Conservation (phyloP, 2,797 vertebrate genomes). For the Periparus ater region DNA sequence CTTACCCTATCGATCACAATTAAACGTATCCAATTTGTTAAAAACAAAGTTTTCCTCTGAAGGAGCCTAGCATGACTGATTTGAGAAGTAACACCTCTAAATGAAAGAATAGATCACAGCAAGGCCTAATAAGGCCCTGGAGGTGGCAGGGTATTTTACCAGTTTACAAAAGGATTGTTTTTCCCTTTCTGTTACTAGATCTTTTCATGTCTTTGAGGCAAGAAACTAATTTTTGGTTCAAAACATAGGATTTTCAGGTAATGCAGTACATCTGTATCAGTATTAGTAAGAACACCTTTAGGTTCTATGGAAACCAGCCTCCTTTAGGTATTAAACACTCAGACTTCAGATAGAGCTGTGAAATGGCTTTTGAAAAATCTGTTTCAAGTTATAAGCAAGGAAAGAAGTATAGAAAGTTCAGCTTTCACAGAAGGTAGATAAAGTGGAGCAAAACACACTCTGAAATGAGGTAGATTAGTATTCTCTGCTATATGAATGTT, state of each 20-base stretch:
- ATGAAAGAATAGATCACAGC: not conserved
- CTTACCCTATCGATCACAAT: not conserved
- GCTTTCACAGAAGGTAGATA: not conserved
- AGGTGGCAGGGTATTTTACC: not conserved
- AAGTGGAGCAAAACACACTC: not conserved
- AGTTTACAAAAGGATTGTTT: not conserved
- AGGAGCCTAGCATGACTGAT: not conserved
- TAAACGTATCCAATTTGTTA: not conserved
- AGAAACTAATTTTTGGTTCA: not conserved
- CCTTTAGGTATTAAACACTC: not conserved
- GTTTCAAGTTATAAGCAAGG: not conserved
- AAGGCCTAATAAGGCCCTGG: not conserved
- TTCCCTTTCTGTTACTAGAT: conserved; percentile 18
- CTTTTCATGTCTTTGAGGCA: not conserved
- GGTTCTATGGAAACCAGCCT: not conserved
- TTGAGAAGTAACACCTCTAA: not conserved
- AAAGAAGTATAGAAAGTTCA: not conserved
- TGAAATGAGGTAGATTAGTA: not conserved
- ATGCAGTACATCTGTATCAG: not conserved
- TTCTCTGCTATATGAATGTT: not conserved
- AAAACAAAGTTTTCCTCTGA: not conserved
- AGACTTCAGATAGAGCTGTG: not conserved
- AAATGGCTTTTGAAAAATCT: not conserved
- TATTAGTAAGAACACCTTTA: not conserved
- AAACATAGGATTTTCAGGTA: not conserved